Conservation (phyloP, 2,113 vertebrate genomes). For the Oncorhynchus tshawytscha region DNA sequence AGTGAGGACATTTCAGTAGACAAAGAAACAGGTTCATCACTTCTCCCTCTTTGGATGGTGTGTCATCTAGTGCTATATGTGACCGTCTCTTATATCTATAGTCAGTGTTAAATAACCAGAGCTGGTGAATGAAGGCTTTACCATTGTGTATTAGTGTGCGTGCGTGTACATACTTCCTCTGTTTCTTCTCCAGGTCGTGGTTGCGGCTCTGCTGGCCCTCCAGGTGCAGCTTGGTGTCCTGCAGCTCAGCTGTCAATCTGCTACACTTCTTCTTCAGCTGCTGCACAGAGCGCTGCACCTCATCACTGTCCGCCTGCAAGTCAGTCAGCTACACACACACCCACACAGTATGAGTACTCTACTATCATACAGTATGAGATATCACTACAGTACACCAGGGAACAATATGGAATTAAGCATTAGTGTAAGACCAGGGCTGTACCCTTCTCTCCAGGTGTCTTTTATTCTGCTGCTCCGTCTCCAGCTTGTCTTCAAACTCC, state of each 20-base stretch:
- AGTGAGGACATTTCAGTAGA: not conserved
- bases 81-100: not conserved
- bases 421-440: constrained; percentile 38
- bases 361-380: no score
- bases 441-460: constrained; percentile 90
- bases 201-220: constrained; percentile 95
- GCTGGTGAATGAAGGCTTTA: not conserved
- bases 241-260: constrained; percentile 86
- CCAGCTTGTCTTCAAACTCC: constrained; percentile 95
- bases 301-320: constrained; percentile 90
- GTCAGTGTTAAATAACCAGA: not conserved
- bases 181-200: constrained; percentile 98
- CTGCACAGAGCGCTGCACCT: constrained; percentile 87
- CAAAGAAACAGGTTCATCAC: not conserved
- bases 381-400: no score
- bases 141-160: not conserved
- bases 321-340: constrained; percentile 78
- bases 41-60: not conserved
- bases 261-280: constrained; percentile 96
- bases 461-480: constrained; percentile 91
- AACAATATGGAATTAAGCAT: not conserved
- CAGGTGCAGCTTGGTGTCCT: constrained; percentile 95
- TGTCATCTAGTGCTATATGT: not conserved
- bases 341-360: not conserved
- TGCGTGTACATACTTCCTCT: constrained; percentile 79